Conservation (phyloP, 2,113 vertebrate species). For the Tor tambroides region DNA sequence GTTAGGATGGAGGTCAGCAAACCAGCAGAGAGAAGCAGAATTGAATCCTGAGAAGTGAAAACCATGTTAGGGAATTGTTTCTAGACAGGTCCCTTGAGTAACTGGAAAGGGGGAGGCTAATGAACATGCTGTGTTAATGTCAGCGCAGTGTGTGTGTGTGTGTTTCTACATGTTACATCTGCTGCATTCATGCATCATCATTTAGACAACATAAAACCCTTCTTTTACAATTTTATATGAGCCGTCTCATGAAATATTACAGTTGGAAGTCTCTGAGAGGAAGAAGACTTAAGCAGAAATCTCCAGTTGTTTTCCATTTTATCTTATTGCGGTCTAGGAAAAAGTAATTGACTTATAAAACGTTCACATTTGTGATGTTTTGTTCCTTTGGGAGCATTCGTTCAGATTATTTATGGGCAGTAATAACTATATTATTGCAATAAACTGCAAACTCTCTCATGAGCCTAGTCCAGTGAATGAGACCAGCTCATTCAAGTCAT, state of each 20-base stretch:
- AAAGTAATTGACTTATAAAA: neutral
- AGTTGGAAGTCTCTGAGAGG: neutral
- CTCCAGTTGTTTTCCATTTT: neutral
- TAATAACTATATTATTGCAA: neutral
- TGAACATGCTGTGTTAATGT: slow-evolving; percentile 41
- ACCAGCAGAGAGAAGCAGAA: slow-evolving; percentile 6
- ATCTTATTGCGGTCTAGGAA: neutral
- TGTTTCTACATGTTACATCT: slow-evolving; percentile 27
- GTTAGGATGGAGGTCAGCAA: slow-evolving; percentile 12
- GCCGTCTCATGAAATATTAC: neutral
- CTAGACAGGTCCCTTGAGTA: slow-evolving; percentile 34
- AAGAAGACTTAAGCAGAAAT: neutral
- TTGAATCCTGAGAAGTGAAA: slow-evolving; percentile 31
- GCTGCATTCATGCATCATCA: neutral
- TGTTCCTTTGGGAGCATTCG: neutral
- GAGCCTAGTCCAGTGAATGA: neutral
- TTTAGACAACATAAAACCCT: neutral
- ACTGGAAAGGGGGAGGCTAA: slow-evolving; percentile 14
- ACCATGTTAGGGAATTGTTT: slow-evolving; percentile 23
- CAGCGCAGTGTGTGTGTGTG: slow-evolving; percentile 6
- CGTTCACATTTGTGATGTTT: neutral
- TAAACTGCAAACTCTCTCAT: neutral
- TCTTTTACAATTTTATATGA: neutral
- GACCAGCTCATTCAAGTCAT: neutral
- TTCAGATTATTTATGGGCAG: neutral